Evolutionary conservation across 2,888 invertebrate genomes (phyloP), one percentile per base, ranked within the genome.

Genomic region (Oxycera nigricornis): DNA sequence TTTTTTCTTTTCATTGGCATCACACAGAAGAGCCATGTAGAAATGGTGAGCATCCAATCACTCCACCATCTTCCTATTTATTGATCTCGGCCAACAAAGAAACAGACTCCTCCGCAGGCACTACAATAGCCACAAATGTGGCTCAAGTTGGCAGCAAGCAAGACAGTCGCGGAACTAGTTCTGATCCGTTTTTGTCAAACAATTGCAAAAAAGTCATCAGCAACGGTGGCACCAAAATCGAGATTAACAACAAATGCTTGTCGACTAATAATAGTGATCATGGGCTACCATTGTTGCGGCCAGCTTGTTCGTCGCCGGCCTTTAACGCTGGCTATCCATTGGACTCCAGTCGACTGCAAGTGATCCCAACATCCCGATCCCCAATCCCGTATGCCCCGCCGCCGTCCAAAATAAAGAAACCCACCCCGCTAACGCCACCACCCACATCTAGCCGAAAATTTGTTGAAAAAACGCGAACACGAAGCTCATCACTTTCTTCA

Each of bases 401-500:
- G 20, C 52, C 59, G 39, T 35, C 28, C 59, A 30, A 55, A 41
- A 41, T 41, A 17, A 61, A 72, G 41, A 72, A 72, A 59, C 11
- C 46, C 26, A 57, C 31, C 24, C 72, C 72, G 14, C 52, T 72
- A 59, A 84, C 85, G 75, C 84, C 84, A 76, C 85, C 85, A 76
- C 84, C 85, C 76, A 81, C 80, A 80, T 78, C 83, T 79, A 82
- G 81, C 78, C 82, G 83, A 79, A 83, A 81, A 79, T 78, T 81
- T 78, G 79, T 81, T 77, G 84, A 83, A 78, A 78, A 80, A 17
- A 80, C 81, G 72, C 79, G 84, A 79, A 83, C 81, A 76, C 83
- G 85, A 78, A 85, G 84, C 79, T 81, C 80, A 76, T 84, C 84
- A 85, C 79, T 84, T 79, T 82, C 83, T 79, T 84, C 83, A 80